Base-by-base conservation (phyloP, 2,797 vertebrate species). In the Anas capensis region DNA sequence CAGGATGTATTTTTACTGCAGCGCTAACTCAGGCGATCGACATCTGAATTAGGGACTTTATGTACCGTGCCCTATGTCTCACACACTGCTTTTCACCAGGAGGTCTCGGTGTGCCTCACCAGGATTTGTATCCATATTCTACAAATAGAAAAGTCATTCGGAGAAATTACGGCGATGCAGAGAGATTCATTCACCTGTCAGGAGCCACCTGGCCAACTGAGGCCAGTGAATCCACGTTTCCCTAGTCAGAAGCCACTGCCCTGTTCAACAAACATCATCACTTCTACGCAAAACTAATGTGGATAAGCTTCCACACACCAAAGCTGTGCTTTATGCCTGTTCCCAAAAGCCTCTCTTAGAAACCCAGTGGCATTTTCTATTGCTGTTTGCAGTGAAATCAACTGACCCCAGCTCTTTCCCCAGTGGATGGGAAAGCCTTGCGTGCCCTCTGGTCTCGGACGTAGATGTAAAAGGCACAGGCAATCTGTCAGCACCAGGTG, bases 401-500 rank as follows among this genome's bases (percentile, higher is more conserved):
- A 36, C 5, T 13, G 54, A 75, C 2, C 6, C 19, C 31, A 40
- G 54, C 11, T 71, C 40, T 58, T 81, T 31, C 49, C 44, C 57
- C 4, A 68, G 48, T 2, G 34, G 88, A 66, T 2, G 3, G 44
- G 82, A 69, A 93, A 83, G 73, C 46, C 58, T 69, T 51, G n/a
- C 46, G 38, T 0, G 6, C 76, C 42, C 72, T 71, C 82, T 51
- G 19, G 33, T 60, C 40, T 19, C 0, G 0, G 21, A 61, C 26
- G 33, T 31, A 93, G 36, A 49, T 1, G 7, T 13, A 14, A 4
- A 78, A 95, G 60, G 78, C 70, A 86, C 14, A 8, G 44, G 76
- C 46, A 81, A 88, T 82, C 93, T 94, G 69, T 90, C 93, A 94
- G 73, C 93, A 88, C 36, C 58, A 81, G 65, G 57, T 78, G 88